Evolutionary conservation across 2,888 invertebrate genomes (phyloP).

Genomic region (Axea sp.): DNA sequence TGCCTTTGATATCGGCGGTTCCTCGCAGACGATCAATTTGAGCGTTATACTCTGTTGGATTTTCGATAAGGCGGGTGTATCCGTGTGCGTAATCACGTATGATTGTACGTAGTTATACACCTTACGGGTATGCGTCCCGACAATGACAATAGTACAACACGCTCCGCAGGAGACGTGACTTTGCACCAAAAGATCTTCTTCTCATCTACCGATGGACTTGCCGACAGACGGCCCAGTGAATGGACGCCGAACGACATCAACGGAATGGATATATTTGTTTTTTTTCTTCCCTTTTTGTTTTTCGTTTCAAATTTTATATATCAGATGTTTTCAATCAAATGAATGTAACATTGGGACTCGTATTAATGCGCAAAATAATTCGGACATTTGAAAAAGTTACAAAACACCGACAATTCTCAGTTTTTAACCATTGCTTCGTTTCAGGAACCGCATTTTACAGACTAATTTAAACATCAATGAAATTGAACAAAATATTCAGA

Average conservation of each 20-base stretch:
- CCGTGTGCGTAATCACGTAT: constrained; percentile 62
- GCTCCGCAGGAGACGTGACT: constrained; percentile 77
- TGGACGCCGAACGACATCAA: constrained; percentile 63
- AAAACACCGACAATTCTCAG: too few species aligned
- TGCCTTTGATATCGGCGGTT: constrained; percentile 47
- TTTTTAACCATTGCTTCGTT: too few species aligned
- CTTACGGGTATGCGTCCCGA: constrained; percentile 69
- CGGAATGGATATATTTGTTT: constrained; percentile 40
- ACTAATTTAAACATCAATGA: too few species aligned
- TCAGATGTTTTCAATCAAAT: constrained; percentile 21
- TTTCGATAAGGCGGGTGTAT: constrained; percentile 52
- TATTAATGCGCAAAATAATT: too few species aligned
- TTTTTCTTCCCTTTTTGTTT: constrained; percentile 8
- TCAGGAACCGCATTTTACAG: too few species aligned
- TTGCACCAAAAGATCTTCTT: constrained; percentile 67
- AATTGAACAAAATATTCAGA: too few species aligned
- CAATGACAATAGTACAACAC: constrained; percentile 76
- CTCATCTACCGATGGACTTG: constrained; percentile 66
- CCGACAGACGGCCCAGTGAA: constrained; percentile 71
- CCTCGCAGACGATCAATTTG: constrained; percentile 67
- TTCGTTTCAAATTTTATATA: constrained; percentile 4
- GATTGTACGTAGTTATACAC: constrained; percentile 69
- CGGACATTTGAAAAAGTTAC: too few species aligned
- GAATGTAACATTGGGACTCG: too few species aligned
- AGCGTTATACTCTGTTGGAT: constrained; percentile 42